phyloP scores from a whole-genome alignment of 2,888 invertebrate genomes.

The Rhyacophila evoluta region DNA sequence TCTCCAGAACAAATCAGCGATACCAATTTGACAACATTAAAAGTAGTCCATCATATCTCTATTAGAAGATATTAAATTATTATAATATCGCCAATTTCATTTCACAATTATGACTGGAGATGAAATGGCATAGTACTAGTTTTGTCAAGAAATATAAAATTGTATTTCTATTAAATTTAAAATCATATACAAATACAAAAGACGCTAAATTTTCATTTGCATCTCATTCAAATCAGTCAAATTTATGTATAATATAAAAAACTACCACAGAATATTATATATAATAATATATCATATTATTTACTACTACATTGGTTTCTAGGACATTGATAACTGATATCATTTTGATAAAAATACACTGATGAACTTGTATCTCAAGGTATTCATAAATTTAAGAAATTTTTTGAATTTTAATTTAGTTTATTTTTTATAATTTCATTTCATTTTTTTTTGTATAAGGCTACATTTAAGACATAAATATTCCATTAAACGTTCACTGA shows the following conservation, averaged over 20 bases:
- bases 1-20: neutral
- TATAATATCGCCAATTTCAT: neutral
- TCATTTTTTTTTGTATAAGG: too few species aligned
- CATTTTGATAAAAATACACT: too few species aligned
- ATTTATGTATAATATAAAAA: neutral
- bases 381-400: too few species aligned
- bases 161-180: neutral
- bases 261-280: constrained; percentile 8
- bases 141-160: neutral
- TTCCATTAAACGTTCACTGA: too few species aligned
- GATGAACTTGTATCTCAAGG: too few species aligned
- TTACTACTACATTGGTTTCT: neutral
- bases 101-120: neutral
- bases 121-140: neutral
- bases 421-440: too few species aligned
- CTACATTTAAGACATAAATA: too few species aligned
- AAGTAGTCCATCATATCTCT: neutral
- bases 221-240: constrained; percentile 6
- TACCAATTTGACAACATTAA: neutral
- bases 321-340: too few species aligned
- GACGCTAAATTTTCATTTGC: neutral
- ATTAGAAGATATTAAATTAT: neutral
- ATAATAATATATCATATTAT: too few species aligned
- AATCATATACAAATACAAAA: neutral
- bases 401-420: too few species aligned